Conservation (phyloP, 2,797 vertebrate species). For the Premnoplex brunnescens region DNA sequence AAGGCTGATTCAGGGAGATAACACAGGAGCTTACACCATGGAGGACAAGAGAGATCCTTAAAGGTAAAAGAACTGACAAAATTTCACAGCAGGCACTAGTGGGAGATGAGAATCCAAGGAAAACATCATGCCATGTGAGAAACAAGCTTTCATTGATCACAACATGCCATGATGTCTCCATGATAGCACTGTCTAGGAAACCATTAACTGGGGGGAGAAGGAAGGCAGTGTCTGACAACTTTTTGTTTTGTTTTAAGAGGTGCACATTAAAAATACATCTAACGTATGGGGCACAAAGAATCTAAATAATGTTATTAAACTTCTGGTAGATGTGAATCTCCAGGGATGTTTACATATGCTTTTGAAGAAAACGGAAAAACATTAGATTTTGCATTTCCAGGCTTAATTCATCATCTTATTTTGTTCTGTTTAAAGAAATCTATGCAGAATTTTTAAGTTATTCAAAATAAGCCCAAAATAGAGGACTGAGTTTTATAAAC, state of each 20-base stretch:
- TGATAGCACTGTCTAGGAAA: constrained; percentile 39
- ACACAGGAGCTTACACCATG: background rate
- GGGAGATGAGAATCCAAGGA: constrained; percentile 29
- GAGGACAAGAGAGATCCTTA: constrained; percentile 5
- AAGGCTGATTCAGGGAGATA: background rate
- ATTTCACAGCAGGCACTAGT: constrained; percentile 30
- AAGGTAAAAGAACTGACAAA: constrained; percentile 40
- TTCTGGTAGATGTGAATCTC: constrained; percentile 53
- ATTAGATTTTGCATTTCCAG: constrained; percentile 34
- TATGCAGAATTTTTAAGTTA: constrained; percentile 73
- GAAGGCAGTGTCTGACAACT: constrained; percentile 36
- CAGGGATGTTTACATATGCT: constrained; percentile 3
- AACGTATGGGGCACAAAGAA: constrained; percentile 45
- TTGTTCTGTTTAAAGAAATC: constrained; percentile 50
- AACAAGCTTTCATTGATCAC: constrained; percentile 44
- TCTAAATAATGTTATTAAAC: constrained; percentile 65
- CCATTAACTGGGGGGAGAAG: background rate
- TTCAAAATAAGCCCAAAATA: constrained; percentile 67
- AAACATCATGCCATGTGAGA: constrained; percentile 1
- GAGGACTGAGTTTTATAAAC: constrained; percentile 75
- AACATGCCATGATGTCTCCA: background rate
- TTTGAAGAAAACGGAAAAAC: constrained; percentile 19
- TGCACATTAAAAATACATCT: constrained; percentile 75
- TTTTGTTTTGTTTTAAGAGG: constrained; percentile 71
- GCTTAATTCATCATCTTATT: constrained; percentile 46